Base-by-base conservation (phyloP, 2,113 vertebrate genomes). In the Nicator chloris region DNA sequence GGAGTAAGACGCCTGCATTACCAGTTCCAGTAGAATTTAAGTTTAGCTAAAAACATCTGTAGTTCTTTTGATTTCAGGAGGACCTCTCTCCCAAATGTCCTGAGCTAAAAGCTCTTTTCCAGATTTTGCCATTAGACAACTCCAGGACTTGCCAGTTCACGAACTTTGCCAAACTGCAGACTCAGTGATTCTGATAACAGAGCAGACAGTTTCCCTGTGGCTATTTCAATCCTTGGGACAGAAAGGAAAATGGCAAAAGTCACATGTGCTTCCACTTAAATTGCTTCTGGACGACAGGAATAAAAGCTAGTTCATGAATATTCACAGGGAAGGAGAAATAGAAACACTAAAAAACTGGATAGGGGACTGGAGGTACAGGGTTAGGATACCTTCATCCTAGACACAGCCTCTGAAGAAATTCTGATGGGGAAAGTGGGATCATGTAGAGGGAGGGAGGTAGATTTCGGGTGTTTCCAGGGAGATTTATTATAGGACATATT, bases 171-270 rank as follows among this genome's bases (percentile, higher is more conserved):
- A 68, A 92, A 37, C 47, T 86, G 42, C 56, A 84, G 69, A 42
- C 61, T 78, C n/a, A 93, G 47, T 93, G 86, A 69, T 64, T 82
- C 51, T 93, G 92, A 64, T 92, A 94, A 86, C 3, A 2, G 72
- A 53, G 64, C 3, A 2, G 68, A 70, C 35, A 5, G 60, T 91
- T 96, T 90, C 88, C 78, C 56, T 88, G 35, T 59, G 86, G 60
- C 72, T 92, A 15, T 93, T 95, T 95, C 26, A 2, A 23, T 93
- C 65, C 51, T 56, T 86, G 64, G 69, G 90, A 95, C 85, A 90
- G 75, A 86, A 83, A 51, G 50, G 54, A 90, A 91, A 93, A 95
- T 76, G 63, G n/a, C 47, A 78, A 86, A 95, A 95, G 45, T 86
- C 66, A 68, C 33, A 68, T 69, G 27, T 88, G 86, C 86, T 95